These are phyloP conservation scores for Beroe ovata DNA, from an alignment of 37 sponge, comb jelly and placozoan species.

Conservation along the genomic window DNA sequence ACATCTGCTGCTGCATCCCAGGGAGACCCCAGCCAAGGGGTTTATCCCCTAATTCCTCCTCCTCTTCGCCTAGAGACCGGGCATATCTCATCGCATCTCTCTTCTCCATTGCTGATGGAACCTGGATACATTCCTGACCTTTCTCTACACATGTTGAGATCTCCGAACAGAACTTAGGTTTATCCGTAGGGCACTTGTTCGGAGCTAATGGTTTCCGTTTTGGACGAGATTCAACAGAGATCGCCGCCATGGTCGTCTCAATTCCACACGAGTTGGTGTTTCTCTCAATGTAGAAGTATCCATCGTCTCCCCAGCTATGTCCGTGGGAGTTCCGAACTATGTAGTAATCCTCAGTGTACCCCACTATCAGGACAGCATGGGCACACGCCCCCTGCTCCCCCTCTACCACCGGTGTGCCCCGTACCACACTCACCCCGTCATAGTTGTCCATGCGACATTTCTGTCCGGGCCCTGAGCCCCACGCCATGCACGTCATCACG, in stretches of 20 bases:
- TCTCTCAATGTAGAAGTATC: constrained; percentile 12
- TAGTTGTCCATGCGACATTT: constrained; percentile 9
- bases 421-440: background rate
- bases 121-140: background rate
- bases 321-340: constrained; percentile 35
- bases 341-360: background rate
- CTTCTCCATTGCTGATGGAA: background rate
- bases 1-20: background rate
- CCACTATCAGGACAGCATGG: constrained; percentile 59
- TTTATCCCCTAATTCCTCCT: background rate
- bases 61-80: background rate
- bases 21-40: background rate
- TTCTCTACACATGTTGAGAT: background rate
- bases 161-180: background rate
- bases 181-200: background rate
- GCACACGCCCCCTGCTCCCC: constrained; percentile 8
- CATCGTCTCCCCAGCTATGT: background rate
- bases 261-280: constrained; percentile 59
- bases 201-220: background rate
- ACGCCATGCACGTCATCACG: constrained; percentile 50
- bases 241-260: background rate
- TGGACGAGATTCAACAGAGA: background rate
- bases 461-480: constrained; percentile 4
- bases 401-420: background rate
- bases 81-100: background rate